Evolutionary conservation across 2,797 vertebrate species (phyloP).

Genomic region (Hippopotamyrus pictus): DNA sequence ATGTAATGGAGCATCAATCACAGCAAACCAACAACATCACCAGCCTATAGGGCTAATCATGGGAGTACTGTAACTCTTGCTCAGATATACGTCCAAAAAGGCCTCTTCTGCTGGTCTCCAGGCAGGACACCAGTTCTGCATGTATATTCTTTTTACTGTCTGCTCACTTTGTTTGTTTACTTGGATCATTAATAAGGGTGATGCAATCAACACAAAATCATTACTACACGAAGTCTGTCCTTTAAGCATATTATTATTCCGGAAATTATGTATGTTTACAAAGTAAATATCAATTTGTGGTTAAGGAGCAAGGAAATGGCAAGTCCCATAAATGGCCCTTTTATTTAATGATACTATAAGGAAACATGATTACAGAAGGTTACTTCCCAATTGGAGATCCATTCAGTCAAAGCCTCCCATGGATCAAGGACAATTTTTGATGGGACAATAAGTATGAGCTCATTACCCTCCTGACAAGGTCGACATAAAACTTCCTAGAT

Average conservation of each 20-base stretch:
- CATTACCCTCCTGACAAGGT: neutral
- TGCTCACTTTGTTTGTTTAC: neutral
- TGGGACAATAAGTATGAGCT: neutral
- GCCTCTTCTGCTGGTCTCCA: neutral
- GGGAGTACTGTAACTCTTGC: neutral
- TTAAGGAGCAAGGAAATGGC: neutral
- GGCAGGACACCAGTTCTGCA: neutral
- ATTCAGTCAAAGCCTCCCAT: neutral
- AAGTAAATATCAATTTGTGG: slow-evolving; percentile 1
- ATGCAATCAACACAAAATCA: neutral
- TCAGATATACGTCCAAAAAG: neutral
- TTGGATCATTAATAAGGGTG: neutral
- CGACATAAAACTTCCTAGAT: neutral
- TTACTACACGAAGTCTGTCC: neutral
- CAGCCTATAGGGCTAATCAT: neutral
- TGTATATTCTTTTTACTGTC: neutral
- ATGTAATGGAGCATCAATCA: neutral
- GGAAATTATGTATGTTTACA: slow-evolving; percentile 2
- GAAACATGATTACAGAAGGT: neutral
- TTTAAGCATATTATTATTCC: neutral
- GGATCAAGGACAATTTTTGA: neutral
- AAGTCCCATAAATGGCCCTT: neutral
- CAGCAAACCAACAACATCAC: neutral
- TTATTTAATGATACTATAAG: slow-evolving; percentile 1
- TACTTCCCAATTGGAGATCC: neutral